Evolutionary conservation across 2,113 vertebrate genomes (phyloP).

Genomic region (Geothlypis trichas): DNA sequence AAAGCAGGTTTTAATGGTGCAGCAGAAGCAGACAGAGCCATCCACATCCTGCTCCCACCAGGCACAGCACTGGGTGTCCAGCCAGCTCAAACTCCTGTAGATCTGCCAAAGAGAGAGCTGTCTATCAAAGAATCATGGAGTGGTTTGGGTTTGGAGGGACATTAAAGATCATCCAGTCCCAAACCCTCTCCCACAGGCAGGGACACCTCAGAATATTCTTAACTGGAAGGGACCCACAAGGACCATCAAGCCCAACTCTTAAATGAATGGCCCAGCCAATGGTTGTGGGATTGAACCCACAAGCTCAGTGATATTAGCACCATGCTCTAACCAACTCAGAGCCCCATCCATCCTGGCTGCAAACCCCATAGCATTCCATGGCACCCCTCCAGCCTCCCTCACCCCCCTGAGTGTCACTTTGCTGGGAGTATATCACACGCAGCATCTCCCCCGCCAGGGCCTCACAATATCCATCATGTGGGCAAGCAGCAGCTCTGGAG

Average conservation of each 20-base stretch:
- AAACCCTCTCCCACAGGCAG: not conserved
- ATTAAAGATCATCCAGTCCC: not conserved
- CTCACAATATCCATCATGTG: not conserved
- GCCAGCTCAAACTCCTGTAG: not conserved
- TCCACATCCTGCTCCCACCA: not conserved
- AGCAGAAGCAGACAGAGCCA: not conserved
- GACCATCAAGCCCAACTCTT: not conserved
- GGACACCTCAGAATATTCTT: not conserved
- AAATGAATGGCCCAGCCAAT: not conserved
- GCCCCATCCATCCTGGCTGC: not conserved
- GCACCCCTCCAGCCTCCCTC: not conserved
- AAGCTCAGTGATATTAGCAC: not conserved
- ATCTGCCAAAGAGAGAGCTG: not conserved
- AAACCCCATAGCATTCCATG: not conserved
- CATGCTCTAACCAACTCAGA: not conserved
- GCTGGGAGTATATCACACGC: not conserved
- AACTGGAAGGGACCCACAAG: no score
- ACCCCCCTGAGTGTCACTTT: accelerated
- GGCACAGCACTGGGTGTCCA: not conserved
- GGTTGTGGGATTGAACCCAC: not conserved
- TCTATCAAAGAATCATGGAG: no score
- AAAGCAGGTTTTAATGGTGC: not conserved
- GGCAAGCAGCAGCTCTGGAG: not conserved
- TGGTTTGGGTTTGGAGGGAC: not conserved
- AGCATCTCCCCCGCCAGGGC: not conserved